A percentile compares a stretch with the other conserved stretches of the same genome.
Evolutionary conservation across 2,797 vertebrate genomes (phyloP).

Genomic region (Capromys pilorides): DNA sequence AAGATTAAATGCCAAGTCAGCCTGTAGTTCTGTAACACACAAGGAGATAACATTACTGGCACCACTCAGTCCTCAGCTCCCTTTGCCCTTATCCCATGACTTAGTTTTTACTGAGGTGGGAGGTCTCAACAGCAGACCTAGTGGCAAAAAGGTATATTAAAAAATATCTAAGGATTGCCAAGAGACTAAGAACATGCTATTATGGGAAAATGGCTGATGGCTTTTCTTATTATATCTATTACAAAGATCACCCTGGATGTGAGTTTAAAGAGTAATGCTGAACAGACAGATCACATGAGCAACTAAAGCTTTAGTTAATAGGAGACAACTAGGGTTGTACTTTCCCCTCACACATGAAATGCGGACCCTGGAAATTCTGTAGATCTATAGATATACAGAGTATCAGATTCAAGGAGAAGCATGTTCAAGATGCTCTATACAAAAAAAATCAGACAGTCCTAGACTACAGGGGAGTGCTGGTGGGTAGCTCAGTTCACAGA

Average conservation of each 20-base stretch:
- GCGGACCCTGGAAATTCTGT: neutral
- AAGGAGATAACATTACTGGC: neutral
- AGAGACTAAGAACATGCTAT: conserved; percentile 16
- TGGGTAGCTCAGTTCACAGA: neutral
- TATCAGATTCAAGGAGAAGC: neutral
- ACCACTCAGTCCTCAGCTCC: conserved; percentile 32
- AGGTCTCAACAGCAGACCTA: neutral
- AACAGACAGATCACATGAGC: neutral
- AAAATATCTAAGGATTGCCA: conserved; percentile 7
- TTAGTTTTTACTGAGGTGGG: neutral
- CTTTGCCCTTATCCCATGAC: neutral
- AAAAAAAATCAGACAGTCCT: conserved; percentile 21
- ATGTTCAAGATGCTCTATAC: neutral
- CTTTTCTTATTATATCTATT: conserved; percentile 33
- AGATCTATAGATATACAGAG: neutral
- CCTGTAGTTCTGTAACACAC: neutral
- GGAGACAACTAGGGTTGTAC: neutral
- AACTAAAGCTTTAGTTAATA: conserved; percentile 15
- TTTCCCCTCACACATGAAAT: neutral
- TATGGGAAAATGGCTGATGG: neutral
- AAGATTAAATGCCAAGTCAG: neutral
- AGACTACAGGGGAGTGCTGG: too few relatives aligned
- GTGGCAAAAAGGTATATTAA: neutral
- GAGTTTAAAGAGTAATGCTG: conserved; percentile 6
- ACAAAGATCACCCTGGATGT: conserved; percentile 1